Conservation (phyloP, 1,140 invertebrate species). For the Hyposmocoma kahamanoa region DNA sequence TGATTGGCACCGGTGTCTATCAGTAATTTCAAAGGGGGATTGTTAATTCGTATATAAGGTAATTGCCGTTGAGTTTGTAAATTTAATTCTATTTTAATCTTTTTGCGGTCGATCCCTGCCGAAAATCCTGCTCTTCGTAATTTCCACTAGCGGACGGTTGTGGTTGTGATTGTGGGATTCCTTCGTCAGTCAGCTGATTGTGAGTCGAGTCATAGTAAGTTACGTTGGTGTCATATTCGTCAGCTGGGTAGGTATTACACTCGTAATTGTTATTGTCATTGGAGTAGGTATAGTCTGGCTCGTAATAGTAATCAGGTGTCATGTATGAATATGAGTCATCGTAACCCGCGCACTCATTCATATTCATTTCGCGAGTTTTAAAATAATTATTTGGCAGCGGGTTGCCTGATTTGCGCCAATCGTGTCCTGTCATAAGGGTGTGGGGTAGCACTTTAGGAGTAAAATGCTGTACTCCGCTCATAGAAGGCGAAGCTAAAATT, state of each 20-base stretch:
- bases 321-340: background rate
- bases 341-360: background rate
- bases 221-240: background rate
- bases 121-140: constrained; percentile 1
- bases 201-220: background rate
- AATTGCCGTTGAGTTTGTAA: background rate
- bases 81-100: constrained; percentile 5
- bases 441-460: background rate
- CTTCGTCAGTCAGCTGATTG: background rate
- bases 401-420: background rate
- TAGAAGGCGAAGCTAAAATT: background rate
- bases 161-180: background rate
- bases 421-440: background rate
- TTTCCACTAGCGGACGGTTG: background rate
- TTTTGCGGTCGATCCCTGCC: background rate
- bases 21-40: constrained; percentile 4
- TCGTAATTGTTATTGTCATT: background rate
- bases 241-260: background rate
- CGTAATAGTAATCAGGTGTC: background rate
- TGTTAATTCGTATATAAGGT: constrained; percentile 3
- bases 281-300: background rate
- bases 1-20: constrained; percentile 7
- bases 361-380: background rate
- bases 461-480: constrained; percentile 1
- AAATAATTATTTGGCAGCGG: constrained; percentile 1